Evolutionary conservation across 2,113 vertebrate species (phyloP), one percentile per base, ranked within the genome.

Genomic region (Indicator indicator): DNA sequence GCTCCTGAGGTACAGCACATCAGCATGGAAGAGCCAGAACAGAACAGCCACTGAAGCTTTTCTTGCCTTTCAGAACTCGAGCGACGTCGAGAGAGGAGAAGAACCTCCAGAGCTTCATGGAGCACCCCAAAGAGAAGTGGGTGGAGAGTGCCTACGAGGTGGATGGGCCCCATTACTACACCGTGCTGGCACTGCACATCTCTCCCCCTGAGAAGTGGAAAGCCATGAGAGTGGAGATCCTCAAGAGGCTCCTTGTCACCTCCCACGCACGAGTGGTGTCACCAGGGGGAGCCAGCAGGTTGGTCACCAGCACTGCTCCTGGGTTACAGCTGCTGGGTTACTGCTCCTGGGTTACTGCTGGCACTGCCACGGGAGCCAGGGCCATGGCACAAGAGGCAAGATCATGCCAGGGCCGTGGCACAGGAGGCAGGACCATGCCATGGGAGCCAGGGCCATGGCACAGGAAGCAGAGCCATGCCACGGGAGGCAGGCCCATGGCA

Each of bases 61-160:
- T 52, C 30, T 46, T 93, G 58, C 50, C 11, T 96, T 97, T 52
- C 96, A 99, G 99, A 50, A 99, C 99, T 44, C 98, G 99, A 85
- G 99, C 99, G 4, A 99, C 99, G 0, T 99, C 99, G 11, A 98
- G 99, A 38, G 99, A 99, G 94, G 99, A 99, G 95, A 99, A 99
- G 90, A 99, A 99, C 96, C 98, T 99, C 50, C 99, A 99, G 97
- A 98, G 98, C 95, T 99, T 99, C 96, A 96, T 99, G 97, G 99
- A 99, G 97, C 99, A 99, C 96, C 98, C 99, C 9, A 98, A 97
- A 82, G 99, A 99, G 96, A 99, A 99, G 95, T 99, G 99, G 99
- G 97, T 99, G 92, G 99, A 99, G 97, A 98, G 98, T 94, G 98
- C 99, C 40, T 99, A 99, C 4, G 99, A 99, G 40, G 99, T 99